Base-by-base conservation (phyloP, 2,113 vertebrate species). In the Trogon surrucura region DNA sequence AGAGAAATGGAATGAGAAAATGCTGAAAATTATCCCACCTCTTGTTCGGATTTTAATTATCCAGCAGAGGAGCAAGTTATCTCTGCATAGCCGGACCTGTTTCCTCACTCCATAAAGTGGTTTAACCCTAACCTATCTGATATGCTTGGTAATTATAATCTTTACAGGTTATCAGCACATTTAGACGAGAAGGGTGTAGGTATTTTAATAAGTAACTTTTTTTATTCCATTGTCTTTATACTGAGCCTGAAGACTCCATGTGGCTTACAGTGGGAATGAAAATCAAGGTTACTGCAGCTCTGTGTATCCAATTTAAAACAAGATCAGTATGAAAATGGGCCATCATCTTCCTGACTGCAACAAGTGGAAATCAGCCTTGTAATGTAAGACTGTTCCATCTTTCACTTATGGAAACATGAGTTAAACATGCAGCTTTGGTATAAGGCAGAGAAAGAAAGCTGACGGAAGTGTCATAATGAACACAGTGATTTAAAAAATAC, bases 261-360 rank as follows among this genome's bases (percentile, higher is more conserved):
- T 95, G 85, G 51, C 47, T 92, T 87, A 80, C 56, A 82, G 50
- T 41, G 60, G 9, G 41, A 85, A 84, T 64, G 56, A 51, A 94
- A 95, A 91, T 80, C 38, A 17, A n/a, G 71, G 53, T 74, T 91
- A 62, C 27, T 81, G 85, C 93, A 96, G 66, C 25, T 71, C 27
- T 26, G 9, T 80, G 48, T 64, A 78, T 67, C 85, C 38, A 48
- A 88, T 94, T 92, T 89, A 84, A 88, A 93, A 83, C 11, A 75
- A 92, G n/a, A 80, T 75, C 16, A 16, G 65, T 38, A 36, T 64
- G 41, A 89, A 85, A 92, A 75, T 27, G 10, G 8, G 8, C 57
- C 66, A 69, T 84, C 45, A 32, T 84, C 51, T 41, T 77, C 18
- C 50, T 67, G 50, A 70, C 15, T 84, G n/a, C 45, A 82, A 53